Base-by-base conservation (phyloP, 2,888 invertebrate species). In the Uropetala carovei region DNA sequence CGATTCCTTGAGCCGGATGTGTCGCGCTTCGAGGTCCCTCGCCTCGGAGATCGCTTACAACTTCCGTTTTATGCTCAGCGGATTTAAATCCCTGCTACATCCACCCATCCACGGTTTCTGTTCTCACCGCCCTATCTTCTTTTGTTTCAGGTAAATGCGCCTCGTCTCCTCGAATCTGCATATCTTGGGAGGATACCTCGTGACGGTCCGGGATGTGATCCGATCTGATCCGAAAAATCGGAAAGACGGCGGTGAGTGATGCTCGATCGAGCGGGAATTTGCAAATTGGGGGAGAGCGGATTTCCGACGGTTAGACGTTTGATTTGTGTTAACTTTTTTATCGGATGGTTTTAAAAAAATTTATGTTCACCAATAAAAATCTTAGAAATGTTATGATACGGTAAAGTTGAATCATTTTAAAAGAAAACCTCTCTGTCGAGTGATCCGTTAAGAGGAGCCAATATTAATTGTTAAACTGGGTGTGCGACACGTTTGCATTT, bases 91-190 rank as follows among this genome's bases (percentile, higher is more conserved):
- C 68, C 18, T 0, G 68, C 22, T 27, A 27, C 75, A 75, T 27
- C 75, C 75, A 10, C 27, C 22, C 22, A 75, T 27, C n/a, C 75
- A 27, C 27, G 4, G 22, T 75, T 27, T 75, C 75, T 22, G 9
- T 27, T 43, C 43, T 43, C 43, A 43, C 43, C 43, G 43, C 43
- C 43, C 43, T 9, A 75, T 27, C 75, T 22, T 75, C 75, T 75
- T 75, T 75, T 75, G 27, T 75, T 75, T 75, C 75, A 75, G 75
- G 75, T 27, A 64, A 64, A 64, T 64, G 64, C 64, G 64, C 64
- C 16, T 18, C 18, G 68, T 22, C n/a, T n/a, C 22, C n/a, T 68
- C 64, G n/a, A 64, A n/a, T 64, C 68, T n/a, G 75, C 22, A 75
- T 27, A 22, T 75, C 16, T 75, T 22, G 75, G 75, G 14, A 75